Evolutionary conservation across 1,140 invertebrate genomes (phyloP).

Genomic region (Drosophila seguyi): DNA sequence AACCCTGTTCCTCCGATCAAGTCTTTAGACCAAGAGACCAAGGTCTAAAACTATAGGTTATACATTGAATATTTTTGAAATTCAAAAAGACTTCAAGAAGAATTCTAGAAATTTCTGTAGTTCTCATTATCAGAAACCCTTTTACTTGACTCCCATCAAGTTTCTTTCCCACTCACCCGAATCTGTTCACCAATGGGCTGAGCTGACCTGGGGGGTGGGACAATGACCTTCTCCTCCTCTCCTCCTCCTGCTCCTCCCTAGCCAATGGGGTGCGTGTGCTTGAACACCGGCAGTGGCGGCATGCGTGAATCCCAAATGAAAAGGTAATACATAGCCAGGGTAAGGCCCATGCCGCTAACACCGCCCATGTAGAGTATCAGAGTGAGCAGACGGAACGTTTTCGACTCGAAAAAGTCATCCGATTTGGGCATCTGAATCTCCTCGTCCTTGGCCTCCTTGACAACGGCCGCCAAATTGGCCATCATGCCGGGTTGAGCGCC

Average conservation of each 20-base stretch:
- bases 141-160: too few relatives aligned
- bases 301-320: conserved; percentile 84
- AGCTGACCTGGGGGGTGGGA: neutral
- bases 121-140: too few relatives aligned
- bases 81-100: too few relatives aligned
- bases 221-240: neutral
- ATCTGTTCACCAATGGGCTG: conserved; percentile 12
- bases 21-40: too few relatives aligned
- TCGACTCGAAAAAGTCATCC: conserved; percentile 80
- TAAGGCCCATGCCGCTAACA: conserved; percentile 73
- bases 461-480: conserved; percentile 56
- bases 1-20: too few relatives aligned
- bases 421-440: conserved; percentile 76
- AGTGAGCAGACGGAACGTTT: conserved; percentile 73
- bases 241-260: conserved; percentile 35
- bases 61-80: too few relatives aligned
- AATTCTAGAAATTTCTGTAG: too few relatives aligned
- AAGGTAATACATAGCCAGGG: conserved; percentile 77
- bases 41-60: too few relatives aligned
- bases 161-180: conserved; percentile 34
- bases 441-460: conserved; percentile 77
- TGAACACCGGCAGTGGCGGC: conserved; percentile 80
- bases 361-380: conserved; percentile 78
- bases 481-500: conserved; percentile 5
- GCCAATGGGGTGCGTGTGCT: conserved; percentile 82